Conservation (phyloP, 2,888 invertebrate species). For the Hypomecis atomaria region DNA sequence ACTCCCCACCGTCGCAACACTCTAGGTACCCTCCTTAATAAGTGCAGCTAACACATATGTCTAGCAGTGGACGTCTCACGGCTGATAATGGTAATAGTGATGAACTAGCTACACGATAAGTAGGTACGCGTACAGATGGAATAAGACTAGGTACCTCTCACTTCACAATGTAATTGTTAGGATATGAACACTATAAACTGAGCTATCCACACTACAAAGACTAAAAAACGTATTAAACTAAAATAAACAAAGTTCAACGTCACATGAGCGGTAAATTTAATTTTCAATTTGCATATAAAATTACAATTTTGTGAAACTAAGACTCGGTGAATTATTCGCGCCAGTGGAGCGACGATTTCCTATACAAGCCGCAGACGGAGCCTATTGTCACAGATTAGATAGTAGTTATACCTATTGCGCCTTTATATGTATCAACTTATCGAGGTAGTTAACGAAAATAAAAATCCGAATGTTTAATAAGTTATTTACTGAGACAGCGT, state of each 20-base stretch:
- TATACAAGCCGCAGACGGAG: constrained; percentile 67
- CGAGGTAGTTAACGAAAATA: constrained; percentile 73
- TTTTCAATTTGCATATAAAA: constrained; percentile 81
- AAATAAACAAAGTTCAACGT: constrained; percentile 58
- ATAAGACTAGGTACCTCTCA: no score
- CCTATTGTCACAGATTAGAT: constrained; percentile 46
- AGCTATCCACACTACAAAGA: not conserved
- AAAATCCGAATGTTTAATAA: constrained; percentile 58
- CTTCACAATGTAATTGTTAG: no score
- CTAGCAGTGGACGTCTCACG: no score
- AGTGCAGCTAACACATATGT: no score
- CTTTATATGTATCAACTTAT: constrained; percentile 79
- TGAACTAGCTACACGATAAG: no score
- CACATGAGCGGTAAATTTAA: constrained; percentile 65
- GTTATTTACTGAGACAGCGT: no score
- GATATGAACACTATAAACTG: not conserved
- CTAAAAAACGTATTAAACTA: constrained; percentile 17
- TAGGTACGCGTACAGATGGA: no score
- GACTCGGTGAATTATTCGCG: constrained; percentile 78
- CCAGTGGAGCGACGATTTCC: constrained; percentile 81
- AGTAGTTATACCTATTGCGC: constrained; percentile 49
- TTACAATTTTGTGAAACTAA: constrained; percentile 78
- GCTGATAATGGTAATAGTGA: no score
- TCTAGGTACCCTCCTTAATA: no score
- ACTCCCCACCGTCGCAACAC: no score